Percentiles rank a stretch among this genome's conserved stretches.
Conservation (phyloP, 2,888 invertebrate species). For the Trypoxylon attenuatum region DNA sequence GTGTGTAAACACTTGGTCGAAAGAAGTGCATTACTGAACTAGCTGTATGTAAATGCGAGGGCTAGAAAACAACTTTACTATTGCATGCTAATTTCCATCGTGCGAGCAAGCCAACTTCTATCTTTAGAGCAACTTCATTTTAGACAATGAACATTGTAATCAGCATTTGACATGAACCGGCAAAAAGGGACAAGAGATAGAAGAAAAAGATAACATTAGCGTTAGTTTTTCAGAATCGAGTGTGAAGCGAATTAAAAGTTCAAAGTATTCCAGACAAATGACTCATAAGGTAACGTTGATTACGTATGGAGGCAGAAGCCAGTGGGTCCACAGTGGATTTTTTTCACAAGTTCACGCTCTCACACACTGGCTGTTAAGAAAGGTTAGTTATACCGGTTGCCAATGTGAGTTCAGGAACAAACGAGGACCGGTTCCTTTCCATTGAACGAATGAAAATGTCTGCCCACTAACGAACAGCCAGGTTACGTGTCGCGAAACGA, state of each 20-base stretch:
- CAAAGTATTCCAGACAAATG: neutral
- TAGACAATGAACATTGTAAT: no score
- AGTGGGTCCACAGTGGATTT: slow-evolving; percentile 37
- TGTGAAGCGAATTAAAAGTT: no score
- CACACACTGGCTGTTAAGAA: slow-evolving; percentile 55
- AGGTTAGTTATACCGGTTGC: slow-evolving; percentile 69
- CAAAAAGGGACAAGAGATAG: no score
- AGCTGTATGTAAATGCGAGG: no score
- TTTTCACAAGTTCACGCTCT: slow-evolving; percentile 46
- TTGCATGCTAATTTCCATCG: slow-evolving; percentile 17
- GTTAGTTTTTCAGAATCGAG: neutral
- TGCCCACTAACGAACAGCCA: slow-evolving; percentile 29
- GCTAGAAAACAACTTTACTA: slow-evolving; percentile 37
- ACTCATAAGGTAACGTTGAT: neutral
- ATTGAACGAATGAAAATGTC: slow-evolving; percentile 55
- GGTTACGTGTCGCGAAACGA: slow-evolving; percentile 39
- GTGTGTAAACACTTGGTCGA: no score
- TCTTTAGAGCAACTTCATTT: no score
- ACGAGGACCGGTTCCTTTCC: slow-evolving; percentile 61
- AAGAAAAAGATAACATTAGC: no score
- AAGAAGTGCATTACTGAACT: no score
- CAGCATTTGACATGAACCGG: no score
- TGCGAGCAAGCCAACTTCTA: no score
- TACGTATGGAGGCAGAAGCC: slow-evolving; percentile 19
- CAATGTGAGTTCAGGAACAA: slow-evolving; percentile 55